Evolutionary conservation across 1,140 invertebrate genomes (phyloP).

Genomic region (Cheumatopsyche charites): DNA sequence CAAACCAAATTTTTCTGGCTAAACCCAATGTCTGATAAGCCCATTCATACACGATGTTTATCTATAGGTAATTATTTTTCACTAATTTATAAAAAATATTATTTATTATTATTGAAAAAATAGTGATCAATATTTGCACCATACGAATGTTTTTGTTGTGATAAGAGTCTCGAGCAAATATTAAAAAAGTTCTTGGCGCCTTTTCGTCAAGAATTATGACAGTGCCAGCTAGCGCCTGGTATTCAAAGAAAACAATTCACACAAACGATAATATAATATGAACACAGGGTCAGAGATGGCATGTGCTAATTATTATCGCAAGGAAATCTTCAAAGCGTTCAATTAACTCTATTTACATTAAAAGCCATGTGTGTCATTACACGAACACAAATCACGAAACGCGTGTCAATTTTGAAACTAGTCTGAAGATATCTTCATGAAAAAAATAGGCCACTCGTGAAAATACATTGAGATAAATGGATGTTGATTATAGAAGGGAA

Average conservation of each 20-base stretch:
- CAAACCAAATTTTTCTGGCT: too few relatives aligned
- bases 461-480: too few relatives aligned
- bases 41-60: too few relatives aligned
- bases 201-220: neutral
- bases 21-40: too few relatives aligned
- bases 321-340: neutral
- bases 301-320: neutral
- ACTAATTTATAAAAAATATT: too few relatives aligned
- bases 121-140: too few relatives aligned
- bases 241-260: slow-evolving; percentile 5
- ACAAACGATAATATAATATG: neutral
- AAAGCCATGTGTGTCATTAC: slow-evolving; percentile 19
- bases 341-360: slow-evolving; percentile 1
- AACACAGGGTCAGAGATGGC: neutral
- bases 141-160: too few relatives aligned
- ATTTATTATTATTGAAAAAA: too few relatives aligned
- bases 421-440: slow-evolving; percentile 1
- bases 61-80: too few relatives aligned
- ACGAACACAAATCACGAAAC: neutral
- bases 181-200: neutral
- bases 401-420: neutral
- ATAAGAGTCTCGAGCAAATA: too few relatives aligned
- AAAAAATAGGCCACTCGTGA: neutral
- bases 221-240: slow-evolving; percentile 27
- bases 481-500: too few relatives aligned